Conservation (phyloP, 1,140 invertebrate genomes). For the Ooceraea biroi region DNA sequence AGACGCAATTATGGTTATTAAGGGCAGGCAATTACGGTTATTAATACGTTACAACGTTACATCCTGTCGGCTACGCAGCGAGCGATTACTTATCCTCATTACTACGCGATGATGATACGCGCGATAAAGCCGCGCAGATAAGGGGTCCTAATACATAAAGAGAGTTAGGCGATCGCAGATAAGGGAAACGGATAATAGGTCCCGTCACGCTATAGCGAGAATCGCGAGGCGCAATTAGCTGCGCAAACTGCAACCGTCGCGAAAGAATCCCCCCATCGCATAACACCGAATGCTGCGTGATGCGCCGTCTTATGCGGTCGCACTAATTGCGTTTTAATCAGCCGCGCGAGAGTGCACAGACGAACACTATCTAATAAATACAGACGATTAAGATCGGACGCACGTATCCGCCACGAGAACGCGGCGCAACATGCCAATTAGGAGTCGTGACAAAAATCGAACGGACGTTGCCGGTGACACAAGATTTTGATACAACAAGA, state of each 20-base stretch:
- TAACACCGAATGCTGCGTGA: conserved; percentile 12
- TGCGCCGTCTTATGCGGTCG: conserved; percentile 1
- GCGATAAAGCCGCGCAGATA: conserved; percentile 55
- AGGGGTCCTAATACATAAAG: conserved; percentile 54
- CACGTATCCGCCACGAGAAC: background rate
- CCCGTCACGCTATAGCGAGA: conserved; percentile 53
- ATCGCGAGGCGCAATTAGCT: conserved; percentile 58
- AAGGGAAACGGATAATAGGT: conserved; percentile 57
- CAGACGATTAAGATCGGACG: conserved; percentile 22
- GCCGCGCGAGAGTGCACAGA: conserved; percentile 7
- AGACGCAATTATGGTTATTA: conserved; percentile 58
- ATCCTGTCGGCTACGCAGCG: conserved; percentile 39
- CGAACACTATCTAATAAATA: background rate
- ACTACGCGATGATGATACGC: conserved; percentile 59
- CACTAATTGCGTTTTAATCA: conserved; percentile 58
- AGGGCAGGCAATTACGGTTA: conserved; percentile 55
- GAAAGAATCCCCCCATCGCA: conserved; percentile 48
- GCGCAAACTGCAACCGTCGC: conserved; percentile 27
- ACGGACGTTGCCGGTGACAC: background rate
- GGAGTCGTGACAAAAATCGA: background rate
- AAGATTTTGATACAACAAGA: background rate
- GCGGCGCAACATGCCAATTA: conserved; percentile 8
- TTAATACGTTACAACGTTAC: conserved; percentile 60
- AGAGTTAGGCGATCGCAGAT: conserved; percentile 59
- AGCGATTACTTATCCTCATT: conserved; percentile 62